Percentiles rank a stretch among this genome's conserved stretches.
Conservation (phyloP, 2,888 invertebrate species). For the Tridacna gigas region DNA sequence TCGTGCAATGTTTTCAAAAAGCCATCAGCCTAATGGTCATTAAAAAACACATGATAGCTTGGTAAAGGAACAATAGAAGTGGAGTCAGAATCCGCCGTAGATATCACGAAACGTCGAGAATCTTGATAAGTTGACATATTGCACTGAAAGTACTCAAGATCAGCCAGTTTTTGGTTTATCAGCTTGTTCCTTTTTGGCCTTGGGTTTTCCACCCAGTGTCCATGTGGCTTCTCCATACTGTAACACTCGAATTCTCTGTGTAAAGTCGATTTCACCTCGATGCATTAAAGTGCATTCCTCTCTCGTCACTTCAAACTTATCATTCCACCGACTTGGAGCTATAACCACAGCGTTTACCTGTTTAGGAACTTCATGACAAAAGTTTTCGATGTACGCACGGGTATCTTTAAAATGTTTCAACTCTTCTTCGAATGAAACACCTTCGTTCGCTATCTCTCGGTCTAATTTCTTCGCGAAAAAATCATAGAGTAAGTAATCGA, state of each 20-base stretch:
- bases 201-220: slow-evolving; percentile 18
- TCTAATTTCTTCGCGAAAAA: slow-evolving; percentile 52
- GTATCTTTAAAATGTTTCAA: slow-evolving; percentile 45
- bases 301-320: slow-evolving; percentile 41
- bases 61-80: too few relatives aligned
- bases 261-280: slow-evolving; percentile 52
- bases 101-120: too few relatives aligned
- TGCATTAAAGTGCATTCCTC: slow-evolving; percentile 54
- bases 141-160: too few relatives aligned
- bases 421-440: slow-evolving; percentile 43
- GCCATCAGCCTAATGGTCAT: too few relatives aligned
- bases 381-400: slow-evolving; percentile 47
- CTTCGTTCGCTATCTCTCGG: slow-evolving; percentile 47
- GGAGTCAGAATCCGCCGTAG: too few relatives aligned
- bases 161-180: background rate
- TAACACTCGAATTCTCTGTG: slow-evolving; percentile 49
- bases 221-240: slow-evolving; percentile 59
- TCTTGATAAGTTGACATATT: too few relatives aligned
- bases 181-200: background rate
- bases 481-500: slow-evolving; percentile 59
- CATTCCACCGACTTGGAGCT: slow-evolving; percentile 44
- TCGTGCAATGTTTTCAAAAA: too few relatives aligned
- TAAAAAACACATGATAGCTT: too few relatives aligned
- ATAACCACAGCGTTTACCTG: slow-evolving; percentile 34
- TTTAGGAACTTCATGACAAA: slow-evolving; percentile 45